These are phyloP conservation scores for Coranthus polyacanthus DNA, from an alignment of 2,797 vertebrate genomes.

Conservation along the genomic window DNA sequence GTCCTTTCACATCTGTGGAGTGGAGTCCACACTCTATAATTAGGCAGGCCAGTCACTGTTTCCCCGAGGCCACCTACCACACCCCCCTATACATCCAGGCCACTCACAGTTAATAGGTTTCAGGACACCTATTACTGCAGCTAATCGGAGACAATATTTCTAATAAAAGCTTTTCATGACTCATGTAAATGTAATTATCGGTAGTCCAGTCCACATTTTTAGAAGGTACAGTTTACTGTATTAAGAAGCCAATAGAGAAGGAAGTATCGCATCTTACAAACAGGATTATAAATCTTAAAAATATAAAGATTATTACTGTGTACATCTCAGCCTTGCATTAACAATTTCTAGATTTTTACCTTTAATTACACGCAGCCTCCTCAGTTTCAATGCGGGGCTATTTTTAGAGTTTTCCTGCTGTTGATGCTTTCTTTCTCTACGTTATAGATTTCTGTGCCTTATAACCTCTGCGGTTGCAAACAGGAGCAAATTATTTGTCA, in stretches of 20 bases:
- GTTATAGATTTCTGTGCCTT: too few relatives aligned
- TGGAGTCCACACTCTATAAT: constrained; percentile 70
- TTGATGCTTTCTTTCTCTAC: too few relatives aligned
- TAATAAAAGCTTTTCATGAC: constrained; percentile 4
- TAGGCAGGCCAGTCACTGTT: constrained; percentile 65
- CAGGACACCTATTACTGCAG: constrained; percentile 13
- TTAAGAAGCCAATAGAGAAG: not conserved
- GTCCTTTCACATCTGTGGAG: constrained; percentile 52
- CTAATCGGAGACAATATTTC: constrained; percentile 1
- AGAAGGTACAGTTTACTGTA: not conserved
- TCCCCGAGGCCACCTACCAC: constrained; percentile 62
- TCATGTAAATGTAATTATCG: not conserved
- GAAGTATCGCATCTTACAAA: not conserved
- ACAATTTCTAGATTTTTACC: too few relatives aligned
- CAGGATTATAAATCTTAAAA: not conserved
- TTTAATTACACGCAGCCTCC: too few relatives aligned
- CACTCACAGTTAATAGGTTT: constrained; percentile 25
- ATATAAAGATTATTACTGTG: too few relatives aligned
- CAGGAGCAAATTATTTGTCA: too few relatives aligned
- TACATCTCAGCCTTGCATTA: too few relatives aligned
- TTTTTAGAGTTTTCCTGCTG: too few relatives aligned
- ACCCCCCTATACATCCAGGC: constrained; percentile 41
- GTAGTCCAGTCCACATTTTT: not conserved
- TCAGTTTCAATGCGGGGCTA: too few relatives aligned
- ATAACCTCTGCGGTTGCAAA: too few relatives aligned